These are phyloP conservation scores for Pristionchus japonicus DNA, from an alignment of 2,888 invertebrate genomes.

Conservation along the genomic window DNA sequence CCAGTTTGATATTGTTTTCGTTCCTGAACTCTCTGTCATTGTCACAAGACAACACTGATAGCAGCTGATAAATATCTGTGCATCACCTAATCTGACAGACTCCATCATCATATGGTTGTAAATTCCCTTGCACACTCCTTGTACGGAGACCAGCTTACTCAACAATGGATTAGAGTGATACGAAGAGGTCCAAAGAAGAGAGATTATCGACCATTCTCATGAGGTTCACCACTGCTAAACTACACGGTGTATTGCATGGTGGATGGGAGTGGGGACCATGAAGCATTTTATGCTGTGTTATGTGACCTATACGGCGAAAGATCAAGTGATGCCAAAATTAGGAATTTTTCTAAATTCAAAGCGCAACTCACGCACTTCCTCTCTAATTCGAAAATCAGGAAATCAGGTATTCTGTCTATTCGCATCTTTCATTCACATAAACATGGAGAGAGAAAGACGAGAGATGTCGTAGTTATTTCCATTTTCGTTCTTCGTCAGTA, in stretches of 20 bases:
- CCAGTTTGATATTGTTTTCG: too few relatives aligned
- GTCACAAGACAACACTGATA: neutral
- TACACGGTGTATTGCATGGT: neutral
- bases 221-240: neutral
- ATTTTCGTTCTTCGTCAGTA: neutral
- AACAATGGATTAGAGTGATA: constrained; percentile 1
- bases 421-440: neutral
- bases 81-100: neutral
- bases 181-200: neutral
- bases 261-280: too few relatives aligned
- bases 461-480: neutral
- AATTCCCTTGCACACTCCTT: neutral
- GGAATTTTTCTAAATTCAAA: neutral
- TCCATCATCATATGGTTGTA: neutral
- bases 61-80: neutral
- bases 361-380: neutral
- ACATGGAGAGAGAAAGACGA: neutral
- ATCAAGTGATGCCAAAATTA: neutral
- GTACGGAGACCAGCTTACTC: neutral
- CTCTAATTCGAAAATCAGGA: neutral
- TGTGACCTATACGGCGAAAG: neutral
- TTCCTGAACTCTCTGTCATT: neutral
- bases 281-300: neutral
- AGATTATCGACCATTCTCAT: neutral
- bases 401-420: neutral